These are phyloP conservation scores for Parapristionchus giblindavisi DNA, from an alignment of 2,888 invertebrate genomes.

Conservation along the genomic window DNA sequence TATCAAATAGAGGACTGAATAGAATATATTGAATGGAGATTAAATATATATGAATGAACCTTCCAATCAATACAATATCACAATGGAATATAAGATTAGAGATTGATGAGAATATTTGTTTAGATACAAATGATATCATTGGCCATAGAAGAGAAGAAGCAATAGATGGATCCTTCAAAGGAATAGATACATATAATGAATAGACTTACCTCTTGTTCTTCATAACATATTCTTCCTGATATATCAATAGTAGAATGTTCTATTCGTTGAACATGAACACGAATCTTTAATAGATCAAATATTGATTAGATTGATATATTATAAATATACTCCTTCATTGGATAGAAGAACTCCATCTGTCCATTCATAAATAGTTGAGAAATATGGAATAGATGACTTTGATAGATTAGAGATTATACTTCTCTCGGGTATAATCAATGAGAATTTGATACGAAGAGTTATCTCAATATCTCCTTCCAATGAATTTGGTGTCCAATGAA, in stretches of 20 bases:
- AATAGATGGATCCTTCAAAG: slow-evolving; percentile 1
- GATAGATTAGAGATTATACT: neutral
- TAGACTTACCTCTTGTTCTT: slow-evolving; percentile 18
- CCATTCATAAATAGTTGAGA: slow-evolving; percentile 29
- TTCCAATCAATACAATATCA: slow-evolving; percentile 23
- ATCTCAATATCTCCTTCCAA: slow-evolving; percentile 59
- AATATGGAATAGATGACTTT: neutral
- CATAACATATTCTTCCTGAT: slow-evolving; percentile 28
- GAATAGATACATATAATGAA: too few species aligned
- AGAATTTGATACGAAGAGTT: slow-evolving; percentile 51
- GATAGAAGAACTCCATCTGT: slow-evolving; percentile 28
- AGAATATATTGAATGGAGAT: too few species aligned
- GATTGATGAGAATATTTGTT: neutral
- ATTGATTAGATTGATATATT: neutral
- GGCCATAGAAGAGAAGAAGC: slow-evolving; percentile 33
- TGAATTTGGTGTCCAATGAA: slow-evolving; percentile 56
- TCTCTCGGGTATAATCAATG: slow-evolving; percentile 27
- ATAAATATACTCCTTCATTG: neutral
- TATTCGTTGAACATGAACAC: slow-evolving; percentile 11
- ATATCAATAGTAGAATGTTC: neutral
- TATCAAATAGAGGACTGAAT: slow-evolving; percentile 10
- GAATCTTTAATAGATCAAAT: too few species aligned
- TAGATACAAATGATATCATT: neutral
- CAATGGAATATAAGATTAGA: neutral
- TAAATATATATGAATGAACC: neutral